Base-by-base conservation (phyloP, 2,113 vertebrate species). In the Corydoras maculifer region DNA sequence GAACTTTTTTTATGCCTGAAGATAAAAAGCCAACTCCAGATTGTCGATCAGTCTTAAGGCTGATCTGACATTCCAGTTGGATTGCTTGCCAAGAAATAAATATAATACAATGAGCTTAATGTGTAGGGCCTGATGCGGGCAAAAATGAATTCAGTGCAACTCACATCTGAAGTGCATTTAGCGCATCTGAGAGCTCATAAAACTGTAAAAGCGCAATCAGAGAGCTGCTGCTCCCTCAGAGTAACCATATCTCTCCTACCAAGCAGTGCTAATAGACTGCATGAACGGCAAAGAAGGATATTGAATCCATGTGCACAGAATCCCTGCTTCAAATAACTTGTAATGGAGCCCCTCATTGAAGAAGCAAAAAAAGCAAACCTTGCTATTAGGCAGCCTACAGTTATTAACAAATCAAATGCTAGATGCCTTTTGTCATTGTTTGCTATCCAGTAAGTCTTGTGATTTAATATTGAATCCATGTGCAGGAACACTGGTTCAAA, bases 141-240 rank as follows among this genome's bases (percentile, higher is more conserved):
- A 7, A 68, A 75, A 43, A 43, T 53, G 14, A 57, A 64, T 78
- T 55, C 55, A 48, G 53, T 35, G 48, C 29, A 8, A 13, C 32
- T 62, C 60, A 67, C 79, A 82, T 82, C 77, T 82, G 81, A 82
- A 80, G 74, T 49, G 9, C 71, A 80, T 80, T 80, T 82, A 59
- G 69, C 35, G 58, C 77, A 73, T 75, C 75, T 72, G 68, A 80
- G 74, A 74, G 65, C 55, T 76, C 73, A 74, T 82, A 79, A 82
- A 82, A 79, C 75, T 76, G 68, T 65, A 68, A 68, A 72, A 79
- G 75, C 65, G 72, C 73, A 77, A 75, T 80, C 77, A 80, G 79
- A 70, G 67, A 69, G 68, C 58, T 72, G 70, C 78, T 49, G 69
- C 76, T 75, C 60, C 70, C 71, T 76, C 68, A 58, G 73, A 76